A percentile compares a stretch with the other conserved stretches of the same genome.
These are phyloP conservation scores for Napeogenes sylphis DNA, from an alignment of 2,888 invertebrate species.

Conservation along the genomic window DNA sequence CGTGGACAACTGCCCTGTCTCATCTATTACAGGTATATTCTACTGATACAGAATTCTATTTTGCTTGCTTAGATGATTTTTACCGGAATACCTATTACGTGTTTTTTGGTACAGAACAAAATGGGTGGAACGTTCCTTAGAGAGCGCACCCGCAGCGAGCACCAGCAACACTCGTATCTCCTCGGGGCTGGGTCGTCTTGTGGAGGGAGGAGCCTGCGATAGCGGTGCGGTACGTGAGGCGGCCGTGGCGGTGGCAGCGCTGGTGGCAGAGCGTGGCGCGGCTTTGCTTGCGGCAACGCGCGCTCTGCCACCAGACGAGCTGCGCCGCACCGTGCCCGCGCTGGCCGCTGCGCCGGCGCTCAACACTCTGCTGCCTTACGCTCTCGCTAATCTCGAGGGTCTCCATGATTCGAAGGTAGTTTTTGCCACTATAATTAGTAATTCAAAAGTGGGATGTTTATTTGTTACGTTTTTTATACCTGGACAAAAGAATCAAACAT, in stretches of 20 bases:
- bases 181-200: conserved; percentile 2
- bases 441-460: too few species aligned
- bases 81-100: not conserved
- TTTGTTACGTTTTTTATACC: too few species aligned
- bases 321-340: conserved; percentile 53
- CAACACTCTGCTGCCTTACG: conserved; percentile 88
- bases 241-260: conserved; percentile 85
- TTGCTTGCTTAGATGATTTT: not conserved
- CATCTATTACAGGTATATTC: conserved; percentile 86
- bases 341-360: conserved; percentile 76
- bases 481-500: too few species aligned
- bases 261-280: conserved; percentile 86
- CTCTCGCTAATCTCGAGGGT: conserved; percentile 90
- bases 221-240: conserved; percentile 52
- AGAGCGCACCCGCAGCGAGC: not conserved
- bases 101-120: conserved; percentile 10
- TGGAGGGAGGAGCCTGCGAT: conserved; percentile 49
- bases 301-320: conserved; percentile 74
- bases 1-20: conserved; percentile 97
- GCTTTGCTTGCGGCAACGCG: conserved; percentile 87
- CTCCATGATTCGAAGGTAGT: conserved; percentile 87
- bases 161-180: conserved; percentile 9
- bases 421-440: not conserved
- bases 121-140: conserved; percentile 10
- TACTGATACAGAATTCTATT: not conserved